Conservation (phyloP, 2,888 invertebrate species). For the Neoitamus cyanurus region DNA sequence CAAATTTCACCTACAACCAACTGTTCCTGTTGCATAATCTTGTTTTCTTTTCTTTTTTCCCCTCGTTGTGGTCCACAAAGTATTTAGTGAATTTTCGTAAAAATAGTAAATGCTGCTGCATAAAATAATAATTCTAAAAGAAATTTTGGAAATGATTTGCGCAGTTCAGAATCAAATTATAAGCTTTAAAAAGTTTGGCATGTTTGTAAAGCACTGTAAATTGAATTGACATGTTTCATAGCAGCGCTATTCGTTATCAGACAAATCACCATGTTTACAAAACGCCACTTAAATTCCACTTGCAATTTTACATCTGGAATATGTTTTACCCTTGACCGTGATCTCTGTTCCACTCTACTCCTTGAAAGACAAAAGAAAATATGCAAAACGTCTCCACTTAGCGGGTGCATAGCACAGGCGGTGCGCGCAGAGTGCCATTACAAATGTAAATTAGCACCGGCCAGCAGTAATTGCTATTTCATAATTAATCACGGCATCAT, state of each 20-base stretch:
- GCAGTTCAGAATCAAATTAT: too few relatives aligned
- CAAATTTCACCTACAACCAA: too few relatives aligned
- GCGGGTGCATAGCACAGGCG: neutral
- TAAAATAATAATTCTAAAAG: too few relatives aligned
- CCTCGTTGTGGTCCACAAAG: too few relatives aligned
- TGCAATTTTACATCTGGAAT: neutral
- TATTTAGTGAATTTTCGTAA: too few relatives aligned
- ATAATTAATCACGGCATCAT: constrained; percentile 34
- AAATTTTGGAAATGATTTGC: too few relatives aligned
- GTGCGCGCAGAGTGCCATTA: constrained; percentile 1
- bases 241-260: neutral
- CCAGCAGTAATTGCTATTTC: constrained; percentile 23
- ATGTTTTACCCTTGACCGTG: constrained; percentile 19
- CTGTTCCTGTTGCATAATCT: too few relatives aligned
- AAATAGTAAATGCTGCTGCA: too few relatives aligned
- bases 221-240: too few relatives aligned
- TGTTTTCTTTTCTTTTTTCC: too few relatives aligned
- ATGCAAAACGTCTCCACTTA: constrained; percentile 15
- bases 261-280: neutral
- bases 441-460: constrained; percentile 31
- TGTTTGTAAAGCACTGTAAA: too few relatives aligned
- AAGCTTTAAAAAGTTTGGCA: too few relatives aligned
- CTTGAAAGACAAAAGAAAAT: constrained; percentile 13
- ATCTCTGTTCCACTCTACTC: neutral
- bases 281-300: neutral